phyloP scores from a whole-genome alignment of 2,888 invertebrate species.

The Odontocolon sp. region DNA sequence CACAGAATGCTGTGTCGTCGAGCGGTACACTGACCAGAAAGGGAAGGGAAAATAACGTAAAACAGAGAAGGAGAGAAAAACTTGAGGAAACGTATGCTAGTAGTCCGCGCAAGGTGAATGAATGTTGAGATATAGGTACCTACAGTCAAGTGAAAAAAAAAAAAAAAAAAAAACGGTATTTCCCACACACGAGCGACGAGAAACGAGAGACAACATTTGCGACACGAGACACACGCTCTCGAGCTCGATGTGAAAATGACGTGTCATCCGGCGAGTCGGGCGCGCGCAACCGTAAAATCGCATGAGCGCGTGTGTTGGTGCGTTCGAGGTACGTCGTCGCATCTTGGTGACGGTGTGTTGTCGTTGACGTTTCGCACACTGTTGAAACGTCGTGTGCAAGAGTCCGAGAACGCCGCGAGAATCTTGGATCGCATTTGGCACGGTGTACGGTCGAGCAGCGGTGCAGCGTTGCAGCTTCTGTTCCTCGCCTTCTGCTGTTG shows the following conservation, averaged over 20 bases:
- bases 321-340: constrained; percentile 1
- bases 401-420: constrained; percentile 56
- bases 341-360: background rate
- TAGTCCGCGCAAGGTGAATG: constrained; percentile 18
- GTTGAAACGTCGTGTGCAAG: constrained; percentile 50
- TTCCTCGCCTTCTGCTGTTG: constrained; percentile 20
- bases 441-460: constrained; percentile 41
- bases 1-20: constrained; percentile 19
- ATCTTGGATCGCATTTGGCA: constrained; percentile 63
- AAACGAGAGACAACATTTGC: constrained; percentile 42
- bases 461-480: constrained; percentile 23
- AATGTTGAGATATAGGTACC: constrained; percentile 11
- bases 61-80: background rate
- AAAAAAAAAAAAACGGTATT: constrained; percentile 34
- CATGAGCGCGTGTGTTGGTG: constrained; percentile 25
- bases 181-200: constrained; percentile 26
- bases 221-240: constrained; percentile 31
- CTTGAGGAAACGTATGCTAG: background rate
- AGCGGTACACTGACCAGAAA: background rate
- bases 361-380: constrained; percentile 25
- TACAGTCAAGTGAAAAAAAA: background rate
- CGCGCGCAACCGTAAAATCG: constrained; percentile 57
- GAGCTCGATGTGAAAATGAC: constrained; percentile 56
- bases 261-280: constrained; percentile 54
- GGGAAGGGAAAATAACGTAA: constrained; percentile 1